Base-by-base conservation (phyloP, 1,140 invertebrate species). In the Scaptomyza graminum region DNA sequence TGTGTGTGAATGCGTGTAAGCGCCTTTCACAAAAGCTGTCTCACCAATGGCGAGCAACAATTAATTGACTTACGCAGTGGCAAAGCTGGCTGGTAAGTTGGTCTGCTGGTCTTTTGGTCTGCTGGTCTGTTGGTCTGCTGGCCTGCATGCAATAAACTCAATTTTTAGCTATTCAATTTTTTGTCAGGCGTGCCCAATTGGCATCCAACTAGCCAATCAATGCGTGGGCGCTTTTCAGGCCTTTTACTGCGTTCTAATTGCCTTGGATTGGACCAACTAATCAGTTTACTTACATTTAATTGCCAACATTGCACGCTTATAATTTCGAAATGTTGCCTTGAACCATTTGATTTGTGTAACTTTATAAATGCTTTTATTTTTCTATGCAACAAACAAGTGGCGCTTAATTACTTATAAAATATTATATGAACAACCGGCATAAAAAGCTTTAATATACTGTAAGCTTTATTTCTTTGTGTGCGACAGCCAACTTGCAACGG, bases 11-110 rank as follows among this genome's bases (percentile, higher is more conserved):
- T 34, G 28, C 39, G 31, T 11, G 11, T 51, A 25, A 46, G 34
- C 56, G 73, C 80, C 80, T 84, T 84, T 84, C 80, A 84, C 81
- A 84, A 84, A 83, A 66, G 80, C 68, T 84, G 80, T 84, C 80
- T 68, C 76, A 80, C 73, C 76, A 84, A 79, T 84, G 80, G 80
- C 81, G 80, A 84, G 73, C 81, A 84, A 84, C 80, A 84, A 84
- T 84, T 84, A 84, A 84, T 84, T 84, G 80, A 80, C 76, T 79
- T 79, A 76, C 80, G 63, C 80, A 84, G 73, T 68, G 63, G 76
- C 66, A 47, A 34, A 44, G 63, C 63, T 62, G 51, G 51, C 47
- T 25, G 18, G 5, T 31, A 3, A 6, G 7, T 1, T 28, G 28
- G 5, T 31, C 28, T 31, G 7, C 5, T 28, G 28, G 28, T 28